Evolutionary conservation across 2,113 vertebrate genomes (phyloP), one percentile per base, ranked within the genome.

Genomic region (Genyomyrus donnyi): DNA sequence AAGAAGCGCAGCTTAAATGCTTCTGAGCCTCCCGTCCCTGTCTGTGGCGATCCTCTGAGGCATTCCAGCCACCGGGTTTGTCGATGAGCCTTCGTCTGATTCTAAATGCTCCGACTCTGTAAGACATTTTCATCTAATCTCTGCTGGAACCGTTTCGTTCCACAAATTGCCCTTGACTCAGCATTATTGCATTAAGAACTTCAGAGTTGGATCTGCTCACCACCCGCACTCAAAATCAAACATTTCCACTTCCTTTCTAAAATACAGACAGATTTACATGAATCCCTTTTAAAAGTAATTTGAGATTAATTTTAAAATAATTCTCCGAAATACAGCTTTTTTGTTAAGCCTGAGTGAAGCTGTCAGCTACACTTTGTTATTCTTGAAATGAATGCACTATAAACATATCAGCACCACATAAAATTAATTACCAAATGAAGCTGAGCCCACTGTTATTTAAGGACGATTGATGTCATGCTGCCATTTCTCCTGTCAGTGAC

Each of bases 241-340:
- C 45, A 85, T 85, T 48, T 85, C 83, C 83, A 85, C 45, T 48
- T 46, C 39, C 45, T 85, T 48, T 46, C 0, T 45, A 27, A n/a
- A 48, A 46, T 19, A 42, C 31, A 39, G 74, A 80, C 62, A 80
- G 35, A 80, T 80, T 80, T 80, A 80, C n/a, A 6, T 86, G 45
- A 49, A 85, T 85, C 83, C 24, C 39, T 85, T 85, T 50, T 49
- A n/a, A 27, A 48, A 27, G 45, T 5, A 86, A 86, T 49, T 50
- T 27, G 84, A 86, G 84, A 86, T 49, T 86, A 86, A 86, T 49
- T 86, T 85, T 15, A 27, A 49, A 48, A 86, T 19, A 86, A 86
- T 27, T 86, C 24, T 50, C 48, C 84, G 19, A 21, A 56, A 87
- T 15, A 8, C 13, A 80, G 42, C 31, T 80, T 80, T 80, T 42